A percentile compares a stretch with the other conserved stretches of the same genome.
These are phyloP conservation scores for Bombus huntii DNA, from an alignment of 1,140 invertebrate genomes.

Conservation along the genomic window DNA sequence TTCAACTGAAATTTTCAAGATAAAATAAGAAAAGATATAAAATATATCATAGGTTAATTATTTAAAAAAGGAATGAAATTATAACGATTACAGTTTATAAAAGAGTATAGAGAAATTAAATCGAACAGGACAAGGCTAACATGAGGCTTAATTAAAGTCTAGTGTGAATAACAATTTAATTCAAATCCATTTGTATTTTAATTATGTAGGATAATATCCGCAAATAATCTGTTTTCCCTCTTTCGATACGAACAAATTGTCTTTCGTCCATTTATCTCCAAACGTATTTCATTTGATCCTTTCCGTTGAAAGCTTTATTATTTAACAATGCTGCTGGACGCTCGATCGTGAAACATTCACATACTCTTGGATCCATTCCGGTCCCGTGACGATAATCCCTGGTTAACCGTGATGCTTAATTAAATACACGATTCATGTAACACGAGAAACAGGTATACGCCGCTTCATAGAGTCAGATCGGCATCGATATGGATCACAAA, in stretches of 20 bases:
- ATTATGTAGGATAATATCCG: not conserved
- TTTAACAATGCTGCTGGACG: constrained; percentile 14
- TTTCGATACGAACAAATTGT: not conserved
- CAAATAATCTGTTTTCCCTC: not conserved
- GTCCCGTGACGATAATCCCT: constrained; percentile 30
- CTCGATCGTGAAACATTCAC: constrained; percentile 17
- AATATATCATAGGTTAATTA: not conserved
- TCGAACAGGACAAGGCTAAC: not conserved
- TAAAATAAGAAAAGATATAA: not conserved
- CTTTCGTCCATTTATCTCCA: too few species aligned
- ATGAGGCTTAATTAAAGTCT: not conserved
- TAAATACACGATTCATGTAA: constrained; percentile 18
- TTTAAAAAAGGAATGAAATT: not conserved
- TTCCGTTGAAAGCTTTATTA: not conserved
- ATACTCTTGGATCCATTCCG: constrained; percentile 16
- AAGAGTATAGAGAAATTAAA: not conserved
- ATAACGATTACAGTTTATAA: not conserved
- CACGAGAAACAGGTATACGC: not conserved
- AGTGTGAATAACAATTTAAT: not conserved
- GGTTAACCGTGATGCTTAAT: constrained; percentile 39
- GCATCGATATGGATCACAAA: not conserved
- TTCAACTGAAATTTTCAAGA: too few species aligned
- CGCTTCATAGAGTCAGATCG: not conserved
- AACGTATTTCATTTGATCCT: not conserved
- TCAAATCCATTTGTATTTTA: not conserved